Base-by-base conservation (phyloP, 2,888 invertebrate genomes). In the Oxytorus armatus region DNA sequence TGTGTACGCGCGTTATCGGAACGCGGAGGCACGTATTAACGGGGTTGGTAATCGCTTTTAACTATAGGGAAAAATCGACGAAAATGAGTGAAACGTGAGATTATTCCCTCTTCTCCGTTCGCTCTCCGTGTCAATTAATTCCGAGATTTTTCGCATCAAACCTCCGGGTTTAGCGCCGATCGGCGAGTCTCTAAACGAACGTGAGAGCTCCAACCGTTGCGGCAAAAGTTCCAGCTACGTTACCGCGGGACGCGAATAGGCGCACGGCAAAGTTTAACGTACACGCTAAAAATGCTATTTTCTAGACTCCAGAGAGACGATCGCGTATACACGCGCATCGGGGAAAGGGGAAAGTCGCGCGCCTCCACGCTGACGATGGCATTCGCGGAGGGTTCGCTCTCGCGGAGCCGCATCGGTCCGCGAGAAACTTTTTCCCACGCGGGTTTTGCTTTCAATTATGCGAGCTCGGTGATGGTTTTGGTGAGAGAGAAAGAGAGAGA, bases 361-460 rank as follows among this genome's bases (percentile, higher is more conserved):
- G 80, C 77, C 59, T 70, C 79, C 61, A 8, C 44, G 25, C 29
- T 18, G 5, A n/a, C 14, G 16, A 44, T 47, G 4, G 14, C 44
- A 18, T 49, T 49, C 18, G 8, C 49, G 3, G 25, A 33, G 33
- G n/a, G 29, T 47, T 65, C 18, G 18, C 18, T 49, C 65, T 72
- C 36, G n/a, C n/a, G 36, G 3, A 33, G 73, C 23, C 47, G 55
- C 57, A 55, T 74, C 16, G 18, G 39, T 14, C 14, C 36, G 79
- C 72, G 29, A 63, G 14, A 69, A 81, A 77, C 73, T 74, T 77
- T 80, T 81, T 81, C 77, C 81, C 81, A 77, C 81, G 81, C 81
- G 69, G 49, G 66, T 79, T 65, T 77, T 77, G 69, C 81, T 63
- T 77, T 81, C 80, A 81, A 81, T 81, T 81, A 81, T 81, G 68